Base-by-base conservation (phyloP, 2,113 vertebrate species). In the Porphyrio hochstetteri region DNA sequence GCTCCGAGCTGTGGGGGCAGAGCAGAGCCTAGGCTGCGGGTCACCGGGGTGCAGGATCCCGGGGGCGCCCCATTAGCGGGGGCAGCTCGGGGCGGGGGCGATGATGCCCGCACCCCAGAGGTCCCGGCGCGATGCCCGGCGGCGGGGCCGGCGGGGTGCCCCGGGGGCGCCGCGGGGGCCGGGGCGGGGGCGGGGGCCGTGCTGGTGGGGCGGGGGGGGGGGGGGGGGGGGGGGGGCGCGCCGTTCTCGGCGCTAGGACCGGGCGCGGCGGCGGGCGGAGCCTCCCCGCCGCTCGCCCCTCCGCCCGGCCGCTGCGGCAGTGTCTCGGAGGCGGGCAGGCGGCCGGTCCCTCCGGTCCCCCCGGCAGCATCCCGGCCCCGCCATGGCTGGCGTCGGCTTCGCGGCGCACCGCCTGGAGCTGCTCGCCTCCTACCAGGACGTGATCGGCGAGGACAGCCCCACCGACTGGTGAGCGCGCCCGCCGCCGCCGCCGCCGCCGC, bases 371-470 rank as follows among this genome's bases (percentile, higher is more conserved):
- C 94, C 96, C 95, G 94, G 95, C 94, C 92, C 91, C 91, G 97
- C 96, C 96, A 98, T 98, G 97, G 97, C 98, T 94, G 97, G 97
- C 95, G 97, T 97, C 90, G 97, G 96, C 97, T 98, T 98, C 97
- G 96, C 97, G 90, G 95, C 95, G 84, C 97, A 98, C 95, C 98
- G 98, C 96, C 96, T 98, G 97, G 98, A 97, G 97, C 97, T 98
- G 97, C 97, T 98, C 96, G 98, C 98, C 78, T 97, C 98, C 38
- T 98, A 98, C 84, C 97, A 98, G 96, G 98, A 98, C 96, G 98
- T 98, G 96, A 98, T 98, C 77, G 97, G 97, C 57, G 98, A 98
- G 92, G 98, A 98, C 92, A 97, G 95, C 95, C 90, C 97, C 82
- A 97, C 97, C 77, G 98, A 98, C 97, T 98, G 98, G 98, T 98